Evolutionary conservation across 2,113 vertebrate species (phyloP).

Genomic region (Hyla sarda): DNA sequence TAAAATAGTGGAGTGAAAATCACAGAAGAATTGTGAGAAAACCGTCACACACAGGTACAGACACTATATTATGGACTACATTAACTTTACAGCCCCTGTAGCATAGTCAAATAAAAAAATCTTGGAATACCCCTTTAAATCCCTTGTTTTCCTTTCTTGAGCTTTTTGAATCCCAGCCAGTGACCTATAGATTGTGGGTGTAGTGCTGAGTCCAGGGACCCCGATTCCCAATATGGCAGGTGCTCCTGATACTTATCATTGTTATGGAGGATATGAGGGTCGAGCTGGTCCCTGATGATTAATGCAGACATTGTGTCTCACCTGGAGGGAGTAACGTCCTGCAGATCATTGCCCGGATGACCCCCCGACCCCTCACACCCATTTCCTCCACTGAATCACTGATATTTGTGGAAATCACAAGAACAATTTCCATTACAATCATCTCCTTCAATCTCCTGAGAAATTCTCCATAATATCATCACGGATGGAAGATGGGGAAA

Average conservation of each 20-base stretch:
- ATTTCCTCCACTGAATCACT: neutral
- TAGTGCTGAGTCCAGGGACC: neutral
- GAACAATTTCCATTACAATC: conserved; percentile 29
- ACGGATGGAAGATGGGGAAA: neutral
- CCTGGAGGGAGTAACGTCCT: neutral
- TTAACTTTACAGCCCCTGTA: too few relatives aligned
- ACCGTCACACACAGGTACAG: too few relatives aligned
- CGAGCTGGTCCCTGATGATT: too few relatives aligned
- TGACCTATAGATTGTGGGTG: neutral
- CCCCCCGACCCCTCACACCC: neutral
- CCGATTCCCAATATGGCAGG: neutral
- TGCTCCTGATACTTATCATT: neutral
- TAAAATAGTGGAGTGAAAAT: too few relatives aligned
- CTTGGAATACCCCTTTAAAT: too few relatives aligned
- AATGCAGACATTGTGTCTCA: neutral
- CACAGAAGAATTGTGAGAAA: too few relatives aligned
- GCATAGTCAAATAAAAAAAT: too few relatives aligned
- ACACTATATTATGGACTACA: too few relatives aligned
- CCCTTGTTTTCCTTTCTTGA: conserved; percentile 33
- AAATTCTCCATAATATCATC: neutral
- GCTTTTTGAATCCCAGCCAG: neutral
- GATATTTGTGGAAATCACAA: conserved; percentile 5
- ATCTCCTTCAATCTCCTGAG: neutral
- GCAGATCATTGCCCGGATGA: neutral
- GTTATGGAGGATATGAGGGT: neutral